Evolutionary conservation across 2,797 vertebrate genomes (phyloP).

Genomic region (Lagorchestes hirsutus): DNA sequence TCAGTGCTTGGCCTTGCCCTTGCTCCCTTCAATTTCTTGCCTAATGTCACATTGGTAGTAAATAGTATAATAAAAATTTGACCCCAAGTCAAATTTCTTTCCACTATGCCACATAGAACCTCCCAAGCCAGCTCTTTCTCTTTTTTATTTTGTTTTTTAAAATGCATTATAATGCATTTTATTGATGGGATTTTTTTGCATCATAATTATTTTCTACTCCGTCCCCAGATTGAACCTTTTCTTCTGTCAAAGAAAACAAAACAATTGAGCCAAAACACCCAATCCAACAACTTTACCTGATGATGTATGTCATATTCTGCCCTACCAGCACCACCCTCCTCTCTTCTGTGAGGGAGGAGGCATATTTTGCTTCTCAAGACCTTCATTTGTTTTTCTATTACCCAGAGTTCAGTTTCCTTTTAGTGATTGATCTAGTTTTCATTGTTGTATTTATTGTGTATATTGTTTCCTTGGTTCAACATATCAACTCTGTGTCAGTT

Average conservation of each 20-base stretch:
- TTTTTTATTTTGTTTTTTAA: not conserved
- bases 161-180: not conserved
- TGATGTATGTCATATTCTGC: not conserved
- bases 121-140: not conserved
- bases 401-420: not conserved
- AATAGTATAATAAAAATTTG: not conserved
- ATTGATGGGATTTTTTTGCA: not conserved
- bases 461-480: not conserved
- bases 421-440: not conserved
- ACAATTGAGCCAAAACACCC: not conserved
- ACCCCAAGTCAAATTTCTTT: not conserved
- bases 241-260: not conserved
- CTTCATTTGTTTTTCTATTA: not conserved
- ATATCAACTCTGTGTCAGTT: not conserved
- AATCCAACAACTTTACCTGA: not conserved
- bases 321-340: not conserved
- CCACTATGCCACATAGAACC: not conserved
- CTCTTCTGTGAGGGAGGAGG: not conserved
- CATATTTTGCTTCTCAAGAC: not conserved
- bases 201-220: not conserved
- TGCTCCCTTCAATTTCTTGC: not conserved
- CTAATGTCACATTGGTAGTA: not conserved
- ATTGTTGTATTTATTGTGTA: not conserved
- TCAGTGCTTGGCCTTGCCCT: not conserved
- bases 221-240: not conserved